phyloP scores from a whole-genome alignment of 2,797 vertebrate species.

The Tolypeutes matacus region DNA sequence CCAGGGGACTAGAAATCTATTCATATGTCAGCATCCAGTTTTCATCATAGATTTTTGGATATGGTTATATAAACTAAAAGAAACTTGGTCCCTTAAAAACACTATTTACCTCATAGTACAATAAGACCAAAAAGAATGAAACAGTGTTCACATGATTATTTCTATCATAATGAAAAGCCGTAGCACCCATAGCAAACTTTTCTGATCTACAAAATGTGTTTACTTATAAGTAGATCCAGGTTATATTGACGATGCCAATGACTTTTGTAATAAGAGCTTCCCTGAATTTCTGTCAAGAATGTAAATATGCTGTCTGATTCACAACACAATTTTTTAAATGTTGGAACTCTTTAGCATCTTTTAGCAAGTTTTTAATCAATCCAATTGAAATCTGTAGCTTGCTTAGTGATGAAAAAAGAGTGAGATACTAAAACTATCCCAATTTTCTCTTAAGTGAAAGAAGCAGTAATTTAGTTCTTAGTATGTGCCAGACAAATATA shows the following conservation, averaged over 20 bases:
- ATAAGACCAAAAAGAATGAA: slow-evolving; percentile 12
- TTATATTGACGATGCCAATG: background rate
- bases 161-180: background rate
- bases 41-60: background rate
- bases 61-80: background rate
- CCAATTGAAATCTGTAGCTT: background rate
- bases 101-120: background rate
- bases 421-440: background rate
- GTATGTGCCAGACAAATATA: background rate
- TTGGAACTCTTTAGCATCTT: background rate
- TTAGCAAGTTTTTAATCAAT: slow-evolving; percentile 54
- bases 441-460: slow-evolving; percentile 41
- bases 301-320: slow-evolving; percentile 31
- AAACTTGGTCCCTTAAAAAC: slow-evolving; percentile 22
- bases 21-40: slow-evolving; percentile 5
- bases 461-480: slow-evolving; percentile 17
- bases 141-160: background rate
- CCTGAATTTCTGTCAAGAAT: background rate
- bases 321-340: background rate
- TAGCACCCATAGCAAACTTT: background rate
- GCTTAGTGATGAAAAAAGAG: background rate
- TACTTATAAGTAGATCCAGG: background rate
- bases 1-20: slow-evolving; percentile 21
- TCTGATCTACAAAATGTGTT: slow-evolving; percentile 8
- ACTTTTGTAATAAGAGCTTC: slow-evolving; percentile 23